Percentiles rank a stretch among this genome's conserved stretches.
phyloP scores from a whole-genome alignment of 2,888 invertebrate genomes.

The Empis livida region DNA sequence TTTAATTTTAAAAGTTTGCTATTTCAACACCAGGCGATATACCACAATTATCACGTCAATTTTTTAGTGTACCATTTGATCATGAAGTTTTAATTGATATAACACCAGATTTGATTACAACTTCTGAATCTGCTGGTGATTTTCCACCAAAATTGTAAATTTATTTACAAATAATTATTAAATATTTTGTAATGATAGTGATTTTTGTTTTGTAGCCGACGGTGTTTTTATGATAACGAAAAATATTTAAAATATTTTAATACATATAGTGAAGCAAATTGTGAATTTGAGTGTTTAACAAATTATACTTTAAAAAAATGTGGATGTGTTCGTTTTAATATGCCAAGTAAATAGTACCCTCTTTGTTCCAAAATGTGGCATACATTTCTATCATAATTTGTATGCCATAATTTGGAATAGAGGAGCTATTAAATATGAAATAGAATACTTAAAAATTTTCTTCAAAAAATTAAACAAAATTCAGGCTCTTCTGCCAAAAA shows the following conservation, averaged over 20 bases:
- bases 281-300: constrained; percentile 51
- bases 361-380: background rate
- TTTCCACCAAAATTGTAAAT: constrained; percentile 39
- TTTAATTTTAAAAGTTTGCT: background rate
- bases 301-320: constrained; percentile 46
- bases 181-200: background rate
- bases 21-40: constrained; percentile 11
- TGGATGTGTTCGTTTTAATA: constrained; percentile 49
- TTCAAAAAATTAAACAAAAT: too few relatives aligned
- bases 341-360: constrained; percentile 39
- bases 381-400: too few relatives aligned
- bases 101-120: constrained; percentile 57
- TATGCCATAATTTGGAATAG: too few relatives aligned
- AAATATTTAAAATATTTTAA: constrained; percentile 45
- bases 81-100: constrained; percentile 52
- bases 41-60: constrained; percentile 38
- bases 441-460: background rate
- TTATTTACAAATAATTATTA: background rate
- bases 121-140: constrained; percentile 42
- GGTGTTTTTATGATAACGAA: constrained; percentile 50
- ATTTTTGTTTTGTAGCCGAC: constrained; percentile 32
- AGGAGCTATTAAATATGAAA: too few relatives aligned
- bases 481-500: too few relatives aligned
- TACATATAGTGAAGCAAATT: constrained; percentile 53
- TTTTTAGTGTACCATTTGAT: constrained; percentile 47